Evolutionary conservation across 2,888 invertebrate species (phyloP), one percentile per base, ranked within the genome.

Genomic region (Blomia tropicalis): DNA sequence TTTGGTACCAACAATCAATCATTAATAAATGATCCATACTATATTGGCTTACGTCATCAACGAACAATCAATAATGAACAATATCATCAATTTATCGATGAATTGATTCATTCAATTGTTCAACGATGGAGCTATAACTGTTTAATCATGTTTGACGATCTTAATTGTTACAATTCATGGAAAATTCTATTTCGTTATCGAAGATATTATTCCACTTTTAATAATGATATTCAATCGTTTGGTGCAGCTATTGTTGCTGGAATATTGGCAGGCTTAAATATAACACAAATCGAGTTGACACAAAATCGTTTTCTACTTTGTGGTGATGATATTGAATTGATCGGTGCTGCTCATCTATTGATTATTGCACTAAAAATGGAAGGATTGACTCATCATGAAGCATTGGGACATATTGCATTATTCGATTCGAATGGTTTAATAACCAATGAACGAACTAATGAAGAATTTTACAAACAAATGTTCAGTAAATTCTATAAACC

Each of bases 1-100:
- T 77, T 75, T 1, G 75, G 75, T 29, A 75, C 75, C 31, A 71
- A 75, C 64, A 75, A 75, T 63, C 69, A 74, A 69, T 11, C 54
- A 11, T 17, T 60, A n/a, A 14, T 60, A 17, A 7, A 22, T 27
- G 56, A 60, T 29, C 60, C 60, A 22, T 14, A 5, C 29, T 54
- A 54, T n/a, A 54, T 54, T 29, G 56, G 56, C 11, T n/a, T 54
- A 27, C 23, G 29, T 5, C 27, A 22, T 14, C 17, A n/a, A n/a
- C 56, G 56, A 14, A 25, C 27, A 14, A n/a, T n/a, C n/a, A 4
- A 14, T 17, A 25, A 14, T 25, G 27, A 4, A 14, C 19, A 54
- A n/a, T 54, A 54, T 27, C 7, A 27, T 29, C 5, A 54, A 27
- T n/a, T 54, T 7, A 22, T 54, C 11, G 56, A 54, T 5, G 29